Base-by-base conservation (phyloP, 1,140 invertebrate genomes). In the Acyrthosiphon pisum region DNA sequence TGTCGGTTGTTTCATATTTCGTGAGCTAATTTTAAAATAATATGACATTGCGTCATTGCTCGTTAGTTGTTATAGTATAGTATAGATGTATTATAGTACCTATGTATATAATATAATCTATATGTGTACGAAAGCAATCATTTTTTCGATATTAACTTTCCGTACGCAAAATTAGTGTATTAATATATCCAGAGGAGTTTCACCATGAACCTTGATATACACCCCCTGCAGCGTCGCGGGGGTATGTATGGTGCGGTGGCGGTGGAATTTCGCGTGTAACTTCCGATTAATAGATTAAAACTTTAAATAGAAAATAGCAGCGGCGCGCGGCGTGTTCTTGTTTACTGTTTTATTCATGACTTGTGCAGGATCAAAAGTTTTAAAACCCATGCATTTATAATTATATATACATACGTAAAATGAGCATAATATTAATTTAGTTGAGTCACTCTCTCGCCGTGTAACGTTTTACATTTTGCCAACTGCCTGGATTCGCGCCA, bases 401-500 rank as follows among this genome's bases (percentile, higher is more conserved):
- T 90, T 90, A 60, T 90, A 87, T 22, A 87, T 88, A 53, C 26
- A 23, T 37, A 50, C 46, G 14, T 90, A 68, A 90, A 90, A 35
- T 76, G n/a, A 90, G 11, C 23, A 90, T 37, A 89, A 89, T 53
- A 23, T 23, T 37, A 56, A 56, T 44, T 20, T n/a, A 90, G 89
- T 90, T 90, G 37, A 14, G 37, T 68, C 30, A 18, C 11, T 90
- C 50, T 50, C 18, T 41, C 46, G 11, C 46, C 37, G 11, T 68
- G 41, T 53, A 60, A 44, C 37, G 11, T 90, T 90, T 90, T 68
- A 37, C 44, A 90, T 90, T n/a, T 68, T 20, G 89, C 56, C 11
- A 90, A 44, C 98, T 53, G 35, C 22, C 11, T 89, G 88, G 88
- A 53, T 35, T 14, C 37, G 11, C 9, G 88, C 88, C 88, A 89